phyloP scores from a whole-genome alignment of 2,888 invertebrate genomes.

The Drosophila picticornis region DNA sequence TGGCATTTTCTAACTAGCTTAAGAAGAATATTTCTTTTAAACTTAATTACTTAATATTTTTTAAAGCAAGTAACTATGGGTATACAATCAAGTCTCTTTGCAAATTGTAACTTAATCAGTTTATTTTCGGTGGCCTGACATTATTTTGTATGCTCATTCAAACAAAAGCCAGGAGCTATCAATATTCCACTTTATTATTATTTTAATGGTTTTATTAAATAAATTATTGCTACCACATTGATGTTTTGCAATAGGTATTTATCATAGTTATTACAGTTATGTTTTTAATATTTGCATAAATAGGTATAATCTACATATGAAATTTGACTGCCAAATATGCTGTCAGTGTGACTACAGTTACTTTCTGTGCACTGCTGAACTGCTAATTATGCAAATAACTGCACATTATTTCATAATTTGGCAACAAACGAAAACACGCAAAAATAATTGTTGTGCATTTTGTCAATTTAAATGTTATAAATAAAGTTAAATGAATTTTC shows the following conservation, averaged over 20 bases:
- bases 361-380: slow-evolving; percentile 7
- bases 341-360: not conserved
- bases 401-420: slow-evolving; percentile 20
- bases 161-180: not conserved
- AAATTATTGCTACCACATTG: not conserved
- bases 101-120: not conserved
- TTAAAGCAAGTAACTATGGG: not conserved
- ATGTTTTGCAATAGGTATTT: not conserved
- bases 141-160: not conserved
- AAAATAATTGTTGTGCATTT: slow-evolving; percentile 40
- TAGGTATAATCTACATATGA: not conserved
- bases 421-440: slow-evolving; percentile 1
- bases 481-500: slow-evolving; percentile 50
- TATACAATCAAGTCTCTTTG: not conserved
- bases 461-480: slow-evolving; percentile 63
- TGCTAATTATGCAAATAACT: slow-evolving; percentile 31
- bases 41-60: not conserved
- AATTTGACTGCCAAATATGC: not conserved
- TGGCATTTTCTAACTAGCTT: not conserved
- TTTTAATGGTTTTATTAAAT: not conserved
- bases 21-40: not conserved
- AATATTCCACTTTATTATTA: not conserved
- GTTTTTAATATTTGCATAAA: not conserved
- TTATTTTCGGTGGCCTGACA: not conserved
- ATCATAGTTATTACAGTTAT: not conserved